Conservation (phyloP, 2,888 invertebrate genomes). For the Cenopis cana region DNA sequence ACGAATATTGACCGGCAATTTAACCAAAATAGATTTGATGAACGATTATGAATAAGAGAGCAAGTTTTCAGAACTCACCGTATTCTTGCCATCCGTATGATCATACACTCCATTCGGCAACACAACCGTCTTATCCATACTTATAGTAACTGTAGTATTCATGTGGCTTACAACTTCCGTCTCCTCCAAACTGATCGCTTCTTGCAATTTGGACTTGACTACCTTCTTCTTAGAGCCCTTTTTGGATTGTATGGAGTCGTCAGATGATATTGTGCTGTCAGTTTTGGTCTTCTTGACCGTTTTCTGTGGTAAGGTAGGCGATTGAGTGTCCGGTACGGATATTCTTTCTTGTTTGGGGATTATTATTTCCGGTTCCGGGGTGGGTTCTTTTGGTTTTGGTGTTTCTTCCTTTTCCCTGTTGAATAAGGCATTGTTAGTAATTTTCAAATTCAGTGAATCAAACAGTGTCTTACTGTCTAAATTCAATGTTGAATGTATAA, state of each 20-base stretch:
- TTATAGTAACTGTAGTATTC: constrained; percentile 49
- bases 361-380: constrained; percentile 46
- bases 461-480: too few species aligned
- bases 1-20: too few species aligned
- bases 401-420: constrained; percentile 58
- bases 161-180: constrained; percentile 54
- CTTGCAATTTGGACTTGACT: constrained; percentile 23
- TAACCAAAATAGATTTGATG: too few species aligned
- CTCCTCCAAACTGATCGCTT: constrained; percentile 53
- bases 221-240: constrained; percentile 20
- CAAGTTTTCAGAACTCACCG: constrained; percentile 57
- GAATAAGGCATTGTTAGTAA: constrained; percentile 26
- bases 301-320: constrained; percentile 61
- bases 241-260: constrained; percentile 21
- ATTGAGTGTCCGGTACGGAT: constrained; percentile 52
- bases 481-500: too few species aligned
- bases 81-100: constrained; percentile 59
- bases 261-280: constrained; percentile 7
- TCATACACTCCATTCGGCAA: constrained; percentile 65
- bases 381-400: constrained; percentile 50
- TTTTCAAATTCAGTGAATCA: not conserved
- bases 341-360: constrained; percentile 61
- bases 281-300: constrained; percentile 50
- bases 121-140: constrained; percentile 68
- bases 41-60: too few species aligned